Evolutionary conservation across 2,113 vertebrate species (phyloP).

Genomic region (Epinephelus fuscoguttatus): DNA sequence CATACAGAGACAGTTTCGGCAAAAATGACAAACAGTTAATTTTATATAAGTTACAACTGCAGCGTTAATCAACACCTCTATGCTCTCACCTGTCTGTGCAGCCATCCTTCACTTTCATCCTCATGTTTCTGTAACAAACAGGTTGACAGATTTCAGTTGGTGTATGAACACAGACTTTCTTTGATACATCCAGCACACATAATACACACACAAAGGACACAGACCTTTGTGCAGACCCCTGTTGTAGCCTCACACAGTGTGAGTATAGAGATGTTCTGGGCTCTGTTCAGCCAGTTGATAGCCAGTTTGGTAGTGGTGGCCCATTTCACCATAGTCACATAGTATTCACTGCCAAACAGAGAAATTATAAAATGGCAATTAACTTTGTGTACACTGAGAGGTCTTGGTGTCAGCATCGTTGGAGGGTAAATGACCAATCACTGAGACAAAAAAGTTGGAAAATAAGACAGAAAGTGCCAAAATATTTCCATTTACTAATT

Average conservation of each 20-base stretch:
- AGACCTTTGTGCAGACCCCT: conserved; percentile 94
- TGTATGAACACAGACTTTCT: not conserved
- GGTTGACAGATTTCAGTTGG: conserved; percentile 4
- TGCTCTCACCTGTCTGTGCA: conserved; percentile 93
- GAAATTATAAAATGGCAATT: not conserved
- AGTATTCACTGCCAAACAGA: conserved; percentile 89
- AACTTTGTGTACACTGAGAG: rapidly evolving
- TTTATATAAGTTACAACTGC: no score
- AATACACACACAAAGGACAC: not conserved
- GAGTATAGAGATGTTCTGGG: conserved; percentile 96
- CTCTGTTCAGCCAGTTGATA: conserved; percentile 97
- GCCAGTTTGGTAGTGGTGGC: conserved; percentile 96
- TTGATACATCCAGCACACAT: not conserved
- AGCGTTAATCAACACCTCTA: not conserved
- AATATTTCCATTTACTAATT: conserved; percentile 17
- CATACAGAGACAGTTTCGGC: no score
- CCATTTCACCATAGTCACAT: conserved; percentile 99
- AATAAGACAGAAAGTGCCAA: not conserved
- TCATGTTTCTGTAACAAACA: conserved; percentile 92
- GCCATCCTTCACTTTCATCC: conserved; percentile 95
- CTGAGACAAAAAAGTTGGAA: not conserved
- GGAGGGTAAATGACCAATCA: not conserved
- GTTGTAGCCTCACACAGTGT: conserved; percentile 96
- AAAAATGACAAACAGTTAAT: no score
- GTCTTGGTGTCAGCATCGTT: not conserved